phyloP scores from a whole-genome alignment of 64 coral and sea anemone species.

The Stylophora pistillata region DNA sequence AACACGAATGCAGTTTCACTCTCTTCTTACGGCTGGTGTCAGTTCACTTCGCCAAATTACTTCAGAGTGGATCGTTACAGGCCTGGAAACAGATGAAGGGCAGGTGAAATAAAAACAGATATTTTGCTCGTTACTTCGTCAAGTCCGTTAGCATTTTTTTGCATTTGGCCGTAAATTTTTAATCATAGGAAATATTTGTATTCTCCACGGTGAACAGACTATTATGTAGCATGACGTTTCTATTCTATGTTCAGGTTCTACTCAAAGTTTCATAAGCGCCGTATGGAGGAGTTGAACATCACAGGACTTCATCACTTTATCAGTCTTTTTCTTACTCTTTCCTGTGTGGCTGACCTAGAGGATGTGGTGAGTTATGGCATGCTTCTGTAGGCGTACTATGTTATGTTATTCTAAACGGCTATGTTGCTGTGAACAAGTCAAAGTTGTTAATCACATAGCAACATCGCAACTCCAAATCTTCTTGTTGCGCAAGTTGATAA shows the following conservation, averaged over 20 bases:
- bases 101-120: conserved; percentile 56
- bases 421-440: too few species aligned
- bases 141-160: not conserved
- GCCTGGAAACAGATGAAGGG: conserved; percentile 98
- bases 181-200: not conserved
- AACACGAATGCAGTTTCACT: conserved; percentile 80
- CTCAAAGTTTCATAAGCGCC: conserved; percentile 94
- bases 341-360: conserved; percentile 88
- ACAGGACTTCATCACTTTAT: conserved; percentile 83
- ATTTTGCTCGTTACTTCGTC: not conserved
- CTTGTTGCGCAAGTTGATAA: too few species aligned
- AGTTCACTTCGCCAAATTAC: conserved; percentile 79
- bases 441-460: too few species aligned
- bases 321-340: conserved; percentile 84
- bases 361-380: conserved; percentile 76
- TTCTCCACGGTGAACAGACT: not conserved
- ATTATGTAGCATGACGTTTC: not conserved
- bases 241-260: conserved; percentile 75
- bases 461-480: too few species aligned
- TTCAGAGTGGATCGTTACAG: conserved; percentile 56
- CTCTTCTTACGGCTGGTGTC: conserved; percentile 85
- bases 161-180: not conserved
- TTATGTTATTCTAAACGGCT: not conserved
- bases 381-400: not conserved
- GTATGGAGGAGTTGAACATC: conserved; percentile 91